These are phyloP conservation scores for Tympanoctomys barrerae DNA, from an alignment of 2,797 vertebrate genomes.

Conservation along the genomic window DNA sequence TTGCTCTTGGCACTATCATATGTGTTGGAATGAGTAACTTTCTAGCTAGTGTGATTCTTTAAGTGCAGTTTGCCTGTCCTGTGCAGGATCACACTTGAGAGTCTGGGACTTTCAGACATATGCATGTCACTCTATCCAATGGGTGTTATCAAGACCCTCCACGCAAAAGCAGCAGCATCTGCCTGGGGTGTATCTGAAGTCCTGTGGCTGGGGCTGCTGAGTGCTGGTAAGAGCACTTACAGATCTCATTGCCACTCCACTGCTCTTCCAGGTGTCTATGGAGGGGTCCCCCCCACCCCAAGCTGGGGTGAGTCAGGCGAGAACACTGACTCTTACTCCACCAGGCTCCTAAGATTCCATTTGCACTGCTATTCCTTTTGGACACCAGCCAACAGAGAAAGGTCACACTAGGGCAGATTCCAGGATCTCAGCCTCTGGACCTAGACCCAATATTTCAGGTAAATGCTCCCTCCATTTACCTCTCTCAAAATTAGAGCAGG, in stretches of 20 bases:
- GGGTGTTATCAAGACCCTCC: too few relatives aligned
- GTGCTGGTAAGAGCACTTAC: not conserved
- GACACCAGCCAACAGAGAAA: not conserved
- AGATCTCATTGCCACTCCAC: not conserved
- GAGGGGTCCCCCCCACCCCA: too few relatives aligned
- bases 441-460: not conserved
- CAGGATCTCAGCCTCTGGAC: too few relatives aligned
- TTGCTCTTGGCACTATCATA: not conserved
- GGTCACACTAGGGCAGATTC: not conserved
- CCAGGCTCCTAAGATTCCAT: not conserved
- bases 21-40: not conserved
- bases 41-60: not conserved
- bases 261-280: not conserved
- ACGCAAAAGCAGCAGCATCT: not conserved
- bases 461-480: not conserved
- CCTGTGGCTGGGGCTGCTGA: not conserved
- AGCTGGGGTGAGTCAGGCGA: not conserved
- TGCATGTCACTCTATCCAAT: not conserved
- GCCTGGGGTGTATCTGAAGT: not conserved
- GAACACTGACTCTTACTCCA: not conserved
- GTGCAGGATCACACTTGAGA: not conserved
- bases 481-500: not conserved
- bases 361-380: not conserved
- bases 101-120: not conserved
- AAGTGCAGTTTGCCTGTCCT: not conserved